Conservation (phyloP, 2,113 vertebrate genomes). For the Chiloscyllium plagiosum region DNA sequence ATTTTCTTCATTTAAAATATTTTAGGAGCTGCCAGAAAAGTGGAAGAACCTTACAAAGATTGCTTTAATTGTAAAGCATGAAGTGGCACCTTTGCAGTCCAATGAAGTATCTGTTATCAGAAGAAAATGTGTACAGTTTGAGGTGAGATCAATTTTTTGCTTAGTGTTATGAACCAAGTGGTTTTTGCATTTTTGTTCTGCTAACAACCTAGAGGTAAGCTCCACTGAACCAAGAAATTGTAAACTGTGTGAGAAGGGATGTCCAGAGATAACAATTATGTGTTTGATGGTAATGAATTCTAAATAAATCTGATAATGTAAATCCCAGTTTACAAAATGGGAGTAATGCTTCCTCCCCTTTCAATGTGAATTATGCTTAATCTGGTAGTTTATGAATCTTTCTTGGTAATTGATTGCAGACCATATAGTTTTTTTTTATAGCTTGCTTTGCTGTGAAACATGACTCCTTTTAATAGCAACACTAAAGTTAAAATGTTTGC, state of each 20-base stretch:
- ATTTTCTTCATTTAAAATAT: conserved; percentile 32
- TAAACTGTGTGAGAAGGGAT: conserved; percentile 95
- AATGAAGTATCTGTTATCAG: conserved; percentile 77
- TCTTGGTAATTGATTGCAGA: conserved; percentile 78
- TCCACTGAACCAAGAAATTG: conserved; percentile 99
- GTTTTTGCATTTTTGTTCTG: conserved; percentile 87
- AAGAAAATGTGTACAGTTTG: conserved; percentile 79
- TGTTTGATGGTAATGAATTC: conserved; percentile 89
- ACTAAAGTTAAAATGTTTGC: background rate
- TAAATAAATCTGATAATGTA: conserved; percentile 89
- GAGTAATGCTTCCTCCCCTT: conserved; percentile 82
- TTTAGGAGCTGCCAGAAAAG: conserved; percentile 56
- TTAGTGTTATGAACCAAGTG: conserved; percentile 84
- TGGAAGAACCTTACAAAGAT: conserved; percentile 67
- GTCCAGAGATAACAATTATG: conserved; percentile 93
- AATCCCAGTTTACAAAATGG: conserved; percentile 82
- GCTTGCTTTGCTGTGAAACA: conserved; percentile 28
- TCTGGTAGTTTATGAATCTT: conserved; percentile 83
- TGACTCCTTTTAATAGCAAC: background rate
- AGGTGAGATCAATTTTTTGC: conserved; percentile 85
- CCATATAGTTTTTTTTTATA: conserved; percentile 64
- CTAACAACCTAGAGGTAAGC: conserved; percentile 95
- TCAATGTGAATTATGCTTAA: conserved; percentile 90
- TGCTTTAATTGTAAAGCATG: conserved; percentile 62
- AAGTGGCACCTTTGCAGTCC: conserved; percentile 62